Conservation (phyloP, 1,140 invertebrate species). For the Sycophila sp. region DNA sequence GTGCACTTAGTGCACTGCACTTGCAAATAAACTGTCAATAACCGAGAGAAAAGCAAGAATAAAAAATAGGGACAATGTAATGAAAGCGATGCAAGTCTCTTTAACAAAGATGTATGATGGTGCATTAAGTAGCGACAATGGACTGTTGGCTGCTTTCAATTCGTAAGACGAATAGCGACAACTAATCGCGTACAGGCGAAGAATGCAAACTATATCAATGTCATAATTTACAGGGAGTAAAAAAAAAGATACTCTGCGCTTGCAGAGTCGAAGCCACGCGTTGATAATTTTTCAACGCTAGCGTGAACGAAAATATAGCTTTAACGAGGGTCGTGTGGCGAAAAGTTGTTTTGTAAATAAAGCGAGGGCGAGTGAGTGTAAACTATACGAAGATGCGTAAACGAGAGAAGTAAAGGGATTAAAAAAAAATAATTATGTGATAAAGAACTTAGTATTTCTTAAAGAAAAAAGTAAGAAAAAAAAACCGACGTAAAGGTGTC, state of each 20-base stretch:
- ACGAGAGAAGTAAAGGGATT: slow-evolving; percentile 22
- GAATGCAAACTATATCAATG: not conserved
- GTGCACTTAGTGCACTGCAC: slow-evolving; percentile 6
- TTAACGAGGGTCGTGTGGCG: slow-evolving; percentile 11
- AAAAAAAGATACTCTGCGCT: slow-evolving; percentile 8
- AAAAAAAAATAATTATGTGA: slow-evolving; percentile 40
- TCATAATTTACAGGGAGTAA: not conserved
- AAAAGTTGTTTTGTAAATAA: slow-evolving; percentile 39
- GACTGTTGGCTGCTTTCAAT: not conserved
- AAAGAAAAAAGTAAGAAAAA: slow-evolving; percentile 35
- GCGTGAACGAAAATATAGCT: slow-evolving; percentile 15
- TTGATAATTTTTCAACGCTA: slow-evolving; percentile 12
- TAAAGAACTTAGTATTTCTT: slow-evolving; percentile 42
- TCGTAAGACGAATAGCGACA: slow-evolving; percentile 1
- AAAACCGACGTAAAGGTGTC: slow-evolving; percentile 47
- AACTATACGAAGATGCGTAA: slow-evolving; percentile 28
- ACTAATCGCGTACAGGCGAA: not conserved
- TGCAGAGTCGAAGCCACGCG: not conserved
- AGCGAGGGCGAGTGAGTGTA: slow-evolving; percentile 11
- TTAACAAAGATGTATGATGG: slow-evolving; percentile 1
- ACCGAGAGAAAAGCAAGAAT: slow-evolving; percentile 4
- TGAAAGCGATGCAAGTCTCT: not conserved
- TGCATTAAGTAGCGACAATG: not conserved
- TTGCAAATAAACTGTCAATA: slow-evolving; percentile 22
- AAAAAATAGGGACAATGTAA: too few relatives aligned